These are phyloP conservation scores for Platerodrilus igneus DNA, from an alignment of 2,888 invertebrate species.

Conservation along the genomic window DNA sequence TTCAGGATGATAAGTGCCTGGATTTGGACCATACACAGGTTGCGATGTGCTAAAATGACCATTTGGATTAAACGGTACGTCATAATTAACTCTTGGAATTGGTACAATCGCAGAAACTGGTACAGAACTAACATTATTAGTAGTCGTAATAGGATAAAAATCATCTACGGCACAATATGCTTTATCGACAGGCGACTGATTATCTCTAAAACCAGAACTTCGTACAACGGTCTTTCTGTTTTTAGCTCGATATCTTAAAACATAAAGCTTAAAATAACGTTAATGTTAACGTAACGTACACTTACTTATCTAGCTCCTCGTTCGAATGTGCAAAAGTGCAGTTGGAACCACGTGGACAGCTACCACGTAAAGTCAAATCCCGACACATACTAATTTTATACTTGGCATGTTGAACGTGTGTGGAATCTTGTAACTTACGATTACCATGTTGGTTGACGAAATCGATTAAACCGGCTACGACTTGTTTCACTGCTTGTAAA, in stretches of 20 bases:
- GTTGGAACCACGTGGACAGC: conserved; percentile 79
- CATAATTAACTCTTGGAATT: conserved; percentile 40
- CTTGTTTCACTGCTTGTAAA: conserved; percentile 64
- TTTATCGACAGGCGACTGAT: conserved; percentile 34
- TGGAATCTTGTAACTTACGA: conserved; percentile 58
- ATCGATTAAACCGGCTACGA: conserved; percentile 72
- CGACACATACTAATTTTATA: conserved; percentile 91
- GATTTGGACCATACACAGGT: conserved; percentile 39
- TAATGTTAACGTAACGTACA: neutral
- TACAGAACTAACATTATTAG: conserved; percentile 39
- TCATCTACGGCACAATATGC: conserved; percentile 39
- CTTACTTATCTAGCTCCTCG: conserved; percentile 76
- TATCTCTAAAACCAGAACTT: conserved; percentile 35
- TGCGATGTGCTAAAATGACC: conserved; percentile 39
- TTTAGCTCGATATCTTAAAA: conserved; percentile 57
- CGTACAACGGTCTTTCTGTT: conserved; percentile 54
- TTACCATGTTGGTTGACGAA: conserved; percentile 73
- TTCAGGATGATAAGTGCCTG: conserved; percentile 38
- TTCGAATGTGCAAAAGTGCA: conserved; percentile 93
- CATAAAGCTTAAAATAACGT: conserved; percentile 10
- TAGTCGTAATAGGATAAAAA: conserved; percentile 38
- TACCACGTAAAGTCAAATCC: conserved; percentile 71
- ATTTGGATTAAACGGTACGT: conserved; percentile 38
- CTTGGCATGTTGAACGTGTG: conserved; percentile 61
- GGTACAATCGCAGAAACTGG: conserved; percentile 42